Conservation (phyloP, 2,888 invertebrate species). For the Stegophylla sp. region DNA sequence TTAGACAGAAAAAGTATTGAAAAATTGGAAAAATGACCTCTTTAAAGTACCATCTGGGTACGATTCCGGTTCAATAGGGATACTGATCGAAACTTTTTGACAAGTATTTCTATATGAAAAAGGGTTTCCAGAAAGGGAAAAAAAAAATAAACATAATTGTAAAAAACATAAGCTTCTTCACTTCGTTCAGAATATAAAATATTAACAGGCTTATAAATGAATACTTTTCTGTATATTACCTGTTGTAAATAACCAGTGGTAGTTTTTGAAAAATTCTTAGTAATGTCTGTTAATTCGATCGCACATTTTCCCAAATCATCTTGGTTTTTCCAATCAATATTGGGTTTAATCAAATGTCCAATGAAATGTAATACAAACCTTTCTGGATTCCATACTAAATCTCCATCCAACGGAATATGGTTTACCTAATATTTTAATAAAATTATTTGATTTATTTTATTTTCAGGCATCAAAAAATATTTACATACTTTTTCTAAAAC, state of each 20-base stretch:
- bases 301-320: slow-evolving; percentile 39
- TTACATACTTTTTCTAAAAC: slow-evolving; percentile 71
- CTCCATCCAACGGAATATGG: slow-evolving; percentile 48
- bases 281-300: slow-evolving; percentile 28
- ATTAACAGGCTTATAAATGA: background rate
- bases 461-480: background rate
- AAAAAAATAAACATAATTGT: too few species aligned
- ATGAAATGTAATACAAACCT: slow-evolving; percentile 47
- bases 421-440: slow-evolving; percentile 39
- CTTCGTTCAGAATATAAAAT: too few species aligned
- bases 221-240: slow-evolving; percentile 7
- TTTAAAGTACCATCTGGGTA: too few species aligned
- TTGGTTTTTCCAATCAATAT: slow-evolving; percentile 10
- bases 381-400: slow-evolving; percentile 55
- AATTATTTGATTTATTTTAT: background rate
- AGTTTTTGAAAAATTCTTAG: slow-evolving; percentile 42
- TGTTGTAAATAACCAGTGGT: slow-evolving; percentile 26
- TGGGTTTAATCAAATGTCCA: slow-evolving; percentile 46
- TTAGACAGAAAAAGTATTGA: too few species aligned
- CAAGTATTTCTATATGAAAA: too few species aligned
- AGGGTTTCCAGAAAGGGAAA: too few species aligned
- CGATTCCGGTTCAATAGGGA: too few species aligned
- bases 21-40: too few species aligned
- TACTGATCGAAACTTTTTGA: too few species aligned
- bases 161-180: too few species aligned